phyloP scores from a whole-genome alignment of 2,888 invertebrate genomes.

The Dryobota labecula region DNA sequence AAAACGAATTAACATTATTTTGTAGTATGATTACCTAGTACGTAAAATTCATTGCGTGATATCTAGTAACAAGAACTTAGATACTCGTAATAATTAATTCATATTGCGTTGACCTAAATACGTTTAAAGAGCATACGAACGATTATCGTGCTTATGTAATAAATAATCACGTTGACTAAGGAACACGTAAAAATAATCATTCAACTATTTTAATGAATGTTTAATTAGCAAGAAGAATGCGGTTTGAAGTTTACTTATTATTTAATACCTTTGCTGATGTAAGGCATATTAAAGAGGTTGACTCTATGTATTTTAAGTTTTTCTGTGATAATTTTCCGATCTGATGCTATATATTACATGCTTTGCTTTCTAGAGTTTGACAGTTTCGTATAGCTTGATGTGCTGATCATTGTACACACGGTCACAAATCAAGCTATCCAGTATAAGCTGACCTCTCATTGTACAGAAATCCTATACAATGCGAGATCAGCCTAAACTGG shows the following conservation, averaged over 20 bases:
- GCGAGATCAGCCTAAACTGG: no score
- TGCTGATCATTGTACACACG: no score
- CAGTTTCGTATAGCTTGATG: no score
- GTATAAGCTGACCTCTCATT: no score
- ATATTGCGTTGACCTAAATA: conserved; percentile 30
- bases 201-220: conserved; percentile 31
- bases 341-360: no score
- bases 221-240: conserved; percentile 46
- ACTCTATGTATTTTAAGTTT: neutral
- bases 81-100: conserved; percentile 15
- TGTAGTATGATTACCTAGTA: no score
- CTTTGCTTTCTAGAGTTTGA: no score
- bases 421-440: no score
- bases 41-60: conserved; percentile 17
- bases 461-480: no score
- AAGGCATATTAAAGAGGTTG: conserved; percentile 11
- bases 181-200: conserved; percentile 32
- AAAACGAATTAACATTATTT: no score
- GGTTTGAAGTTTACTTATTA: conserved; percentile 44
- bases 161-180: conserved; percentile 14
- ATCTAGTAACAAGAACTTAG: neutral
- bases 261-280: conserved; percentile 36
- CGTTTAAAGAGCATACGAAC: conserved; percentile 8
- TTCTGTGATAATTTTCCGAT: no score
- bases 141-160: conserved; percentile 30